A percentile compares a stretch with the other conserved stretches of the same genome.
These are phyloP conservation scores for Pithys albifrons DNA, from an alignment of 2,113 vertebrate genomes.

Conservation along the genomic window DNA sequence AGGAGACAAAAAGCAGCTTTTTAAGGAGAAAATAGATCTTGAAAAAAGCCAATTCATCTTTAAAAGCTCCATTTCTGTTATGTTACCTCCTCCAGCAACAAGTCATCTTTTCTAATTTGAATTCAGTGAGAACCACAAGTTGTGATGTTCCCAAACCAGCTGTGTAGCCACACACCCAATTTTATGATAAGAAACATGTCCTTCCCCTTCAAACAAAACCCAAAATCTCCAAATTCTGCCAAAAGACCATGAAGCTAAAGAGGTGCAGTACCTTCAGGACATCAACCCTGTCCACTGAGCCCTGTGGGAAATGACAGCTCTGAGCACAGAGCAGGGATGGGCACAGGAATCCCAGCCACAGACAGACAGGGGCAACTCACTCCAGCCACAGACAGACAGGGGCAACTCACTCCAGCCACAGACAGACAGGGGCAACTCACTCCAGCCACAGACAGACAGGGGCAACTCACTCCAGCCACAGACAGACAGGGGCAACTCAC, in stretches of 20 bases:
- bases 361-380: not conserved
- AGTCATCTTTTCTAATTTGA: not conserved
- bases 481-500: not conserved
- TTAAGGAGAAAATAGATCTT: not conserved
- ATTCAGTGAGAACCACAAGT: not conserved
- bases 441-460: not conserved
- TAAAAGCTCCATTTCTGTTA: not conserved
- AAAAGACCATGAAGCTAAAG: not conserved
- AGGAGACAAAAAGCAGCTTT: not conserved
- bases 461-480: too few relatives aligned
- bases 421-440: not conserved
- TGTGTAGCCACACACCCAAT: not conserved
- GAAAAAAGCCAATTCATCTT: not conserved
- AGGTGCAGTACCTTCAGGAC: not conserved
- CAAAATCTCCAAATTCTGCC: not conserved
- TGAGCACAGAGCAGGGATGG: not conserved
- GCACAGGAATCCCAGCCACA: not conserved
- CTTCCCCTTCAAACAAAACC: not conserved
- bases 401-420: too few relatives aligned
- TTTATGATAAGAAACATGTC: not conserved
- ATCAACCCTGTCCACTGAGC: not conserved
- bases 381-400: not conserved
- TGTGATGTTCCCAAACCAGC: not conserved
- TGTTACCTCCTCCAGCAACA: not conserved
- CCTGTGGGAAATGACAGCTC: too few relatives aligned